Evolutionary conservation across 2,797 vertebrate species (phyloP).

Genomic region (Molossus molossus): DNA sequence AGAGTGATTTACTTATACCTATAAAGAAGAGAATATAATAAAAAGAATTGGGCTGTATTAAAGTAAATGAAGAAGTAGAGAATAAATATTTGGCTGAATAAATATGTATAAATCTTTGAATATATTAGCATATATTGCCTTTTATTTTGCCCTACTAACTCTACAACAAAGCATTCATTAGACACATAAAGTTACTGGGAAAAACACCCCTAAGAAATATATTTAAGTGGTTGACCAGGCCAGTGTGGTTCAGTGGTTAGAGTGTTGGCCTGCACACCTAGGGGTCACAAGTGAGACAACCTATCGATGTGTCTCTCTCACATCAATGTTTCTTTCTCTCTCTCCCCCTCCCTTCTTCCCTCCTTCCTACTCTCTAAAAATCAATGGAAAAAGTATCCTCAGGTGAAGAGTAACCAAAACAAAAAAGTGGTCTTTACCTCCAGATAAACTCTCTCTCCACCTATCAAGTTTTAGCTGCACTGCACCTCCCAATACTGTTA

Average conservation of each 20-base stretch:
- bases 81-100: conserved; percentile 26
- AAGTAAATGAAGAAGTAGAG: conserved; percentile 25
- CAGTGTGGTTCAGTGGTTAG: no score
- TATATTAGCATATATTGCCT: background rate
- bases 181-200: background rate
- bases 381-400: no score
- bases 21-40: conserved; percentile 36
- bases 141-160: conserved; percentile 33
- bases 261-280: no score
- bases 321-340: no score
- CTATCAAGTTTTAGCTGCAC: background rate
- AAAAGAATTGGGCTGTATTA: background rate
- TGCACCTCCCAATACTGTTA: conserved; percentile 21
- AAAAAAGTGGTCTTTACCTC: background rate
- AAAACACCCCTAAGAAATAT: background rate
- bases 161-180: conserved; percentile 15
- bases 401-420: no score
- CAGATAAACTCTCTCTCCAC: background rate
- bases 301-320: no score
- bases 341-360: no score
- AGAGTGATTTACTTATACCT: background rate
- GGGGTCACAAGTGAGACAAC: no score
- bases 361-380: no score
- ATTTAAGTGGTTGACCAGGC: background rate
- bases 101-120: background rate